Percentiles rank a stretch among this genome's conserved stretches.
phyloP scores from a whole-genome alignment of 2,888 invertebrate species.

The Chalcis sispes region DNA sequence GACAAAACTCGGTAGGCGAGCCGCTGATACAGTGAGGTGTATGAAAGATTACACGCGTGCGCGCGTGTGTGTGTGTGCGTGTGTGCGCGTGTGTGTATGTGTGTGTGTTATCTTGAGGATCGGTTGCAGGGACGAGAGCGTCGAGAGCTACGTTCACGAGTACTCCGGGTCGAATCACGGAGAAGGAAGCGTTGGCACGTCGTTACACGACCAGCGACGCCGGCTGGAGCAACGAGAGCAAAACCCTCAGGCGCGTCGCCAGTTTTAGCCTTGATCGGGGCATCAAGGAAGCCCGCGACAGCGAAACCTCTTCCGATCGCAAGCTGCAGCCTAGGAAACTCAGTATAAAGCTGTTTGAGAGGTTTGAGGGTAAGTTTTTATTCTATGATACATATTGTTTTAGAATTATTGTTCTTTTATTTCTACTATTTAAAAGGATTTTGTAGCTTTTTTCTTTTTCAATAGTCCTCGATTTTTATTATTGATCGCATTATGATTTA shows the following conservation, averaged over 20 bases:
- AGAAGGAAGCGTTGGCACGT: not conserved
- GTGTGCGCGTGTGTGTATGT: no score
- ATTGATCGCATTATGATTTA: no score
- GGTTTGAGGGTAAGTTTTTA: conserved; percentile 13
- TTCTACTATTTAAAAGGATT: no score
- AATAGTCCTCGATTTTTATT: no score
- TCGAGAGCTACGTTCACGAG: not conserved
- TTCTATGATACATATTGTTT: no score
- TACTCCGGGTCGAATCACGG: no score
- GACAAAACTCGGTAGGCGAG: no score
- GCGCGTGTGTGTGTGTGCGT: no score
- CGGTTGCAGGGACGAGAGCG: conserved; percentile 18
- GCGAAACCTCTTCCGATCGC: not conserved
- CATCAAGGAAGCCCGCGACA: not conserved
- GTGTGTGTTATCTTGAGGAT: not conserved
- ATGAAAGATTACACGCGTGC: no score
- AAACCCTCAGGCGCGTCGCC: not conserved
- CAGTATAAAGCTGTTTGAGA: conserved; percentile 3
- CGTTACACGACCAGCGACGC: not conserved
- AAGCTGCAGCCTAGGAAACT: not conserved
- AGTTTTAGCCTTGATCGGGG: not conserved
- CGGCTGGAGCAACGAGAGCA: not conserved
- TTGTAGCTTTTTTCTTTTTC: no score
- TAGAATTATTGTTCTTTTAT: no score
- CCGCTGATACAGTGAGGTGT: no score